phyloP scores from a whole-genome alignment of 2,797 vertebrate genomes.

The Bothrops alternatus region DNA sequence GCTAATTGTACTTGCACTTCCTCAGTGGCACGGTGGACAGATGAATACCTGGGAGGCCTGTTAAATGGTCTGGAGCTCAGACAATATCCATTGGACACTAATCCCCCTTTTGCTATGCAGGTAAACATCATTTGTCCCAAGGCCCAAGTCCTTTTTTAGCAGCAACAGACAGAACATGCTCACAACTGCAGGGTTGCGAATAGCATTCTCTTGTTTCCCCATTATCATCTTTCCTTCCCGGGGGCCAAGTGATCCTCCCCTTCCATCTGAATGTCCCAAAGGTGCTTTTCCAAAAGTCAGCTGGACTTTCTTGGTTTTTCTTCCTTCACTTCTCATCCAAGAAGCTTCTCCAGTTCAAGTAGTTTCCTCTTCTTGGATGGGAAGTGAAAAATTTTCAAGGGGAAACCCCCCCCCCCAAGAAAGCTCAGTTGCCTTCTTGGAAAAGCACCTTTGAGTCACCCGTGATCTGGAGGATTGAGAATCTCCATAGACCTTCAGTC shows the following conservation, averaged over 20 bases:
- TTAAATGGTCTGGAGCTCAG: not conserved
- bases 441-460: not conserved
- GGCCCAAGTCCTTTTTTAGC: not conserved
- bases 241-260: not conserved
- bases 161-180: not conserved
- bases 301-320: not conserved
- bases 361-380: not conserved
- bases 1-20: not conserved
- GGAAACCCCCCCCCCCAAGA: not conserved
- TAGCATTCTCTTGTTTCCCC: not conserved
- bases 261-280: not conserved
- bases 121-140: not conserved
- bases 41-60: not conserved
- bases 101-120: not conserved
- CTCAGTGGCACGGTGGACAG: not conserved
- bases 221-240: not conserved
- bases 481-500: not conserved
- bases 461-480: not conserved
- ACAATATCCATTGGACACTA: not conserved
- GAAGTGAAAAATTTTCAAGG: not conserved
- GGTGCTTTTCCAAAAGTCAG: not conserved
- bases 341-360: not conserved
- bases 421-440: not conserved
- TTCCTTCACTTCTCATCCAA: not conserved
- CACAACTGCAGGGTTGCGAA: not conserved